Base-by-base conservation (phyloP, 2,888 invertebrate species). In the Archips crataeganus region DNA sequence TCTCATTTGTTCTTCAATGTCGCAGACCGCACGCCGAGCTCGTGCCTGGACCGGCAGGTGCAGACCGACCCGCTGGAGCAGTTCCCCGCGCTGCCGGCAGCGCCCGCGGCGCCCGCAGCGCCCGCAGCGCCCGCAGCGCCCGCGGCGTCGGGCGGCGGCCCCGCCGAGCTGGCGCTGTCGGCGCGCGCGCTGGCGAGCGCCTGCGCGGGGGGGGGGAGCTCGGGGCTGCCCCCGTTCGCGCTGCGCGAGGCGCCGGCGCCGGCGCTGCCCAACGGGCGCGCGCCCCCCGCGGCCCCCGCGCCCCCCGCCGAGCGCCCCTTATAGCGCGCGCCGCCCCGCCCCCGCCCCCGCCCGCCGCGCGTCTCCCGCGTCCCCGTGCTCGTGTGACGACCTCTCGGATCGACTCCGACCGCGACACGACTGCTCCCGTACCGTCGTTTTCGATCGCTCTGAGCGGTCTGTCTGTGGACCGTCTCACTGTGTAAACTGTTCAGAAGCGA, bases 61-160 rank as follows among this genome's bases (percentile, higher is more conserved):
- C 93, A 93, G 79, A 93, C 93, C 9, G 93, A 93, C 15, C 91
- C 89, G n/a, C 75, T 79, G 9, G 63, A 77, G 34, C 75, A 80
- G 73, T 84, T 82, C 68, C 85, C 85, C 39, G 57, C 71, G 59
- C 77, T 45, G 36, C 51, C 73, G 70, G 42, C 47, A 69, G 75
- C 70, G 60, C 23, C 70, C 69, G 66, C 42, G 70, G 47, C 60
- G 72, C 65, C 45, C 47, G 77, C 75, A 23, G 23, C 23, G 36
- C 51, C 73, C 70, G 42, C 47, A 69, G 75, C 70, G 60, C 23
- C 70, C 69, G 66, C 42, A 69, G 47, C 60, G 72, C 65, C 45
- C 47, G 77, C 75, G 1, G 23, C 23, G n/a, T n/a, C n/a, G 23
- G 23, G 23, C 23, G 23, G 23, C 3, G 71, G 74, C 51, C 68